Evolutionary conservation across 2,113 vertebrate genomes (phyloP).

Genomic region (Heloderma charlesbogerti): DNA sequence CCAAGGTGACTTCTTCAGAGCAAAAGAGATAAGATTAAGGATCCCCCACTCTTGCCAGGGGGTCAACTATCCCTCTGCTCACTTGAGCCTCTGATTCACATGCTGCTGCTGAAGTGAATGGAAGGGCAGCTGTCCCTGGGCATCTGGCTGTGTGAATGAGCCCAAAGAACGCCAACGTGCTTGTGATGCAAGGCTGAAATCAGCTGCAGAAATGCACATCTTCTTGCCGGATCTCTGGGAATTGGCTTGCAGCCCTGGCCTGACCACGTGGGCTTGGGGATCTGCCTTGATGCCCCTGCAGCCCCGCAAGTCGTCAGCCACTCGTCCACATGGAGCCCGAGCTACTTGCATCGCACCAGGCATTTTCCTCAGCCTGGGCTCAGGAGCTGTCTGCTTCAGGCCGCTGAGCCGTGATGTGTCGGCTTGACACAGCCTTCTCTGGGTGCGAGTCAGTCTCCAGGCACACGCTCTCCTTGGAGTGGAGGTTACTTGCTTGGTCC

Average conservation of each 20-base stretch:
- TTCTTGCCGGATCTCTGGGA: no score
- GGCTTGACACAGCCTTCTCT: fast-evolving
- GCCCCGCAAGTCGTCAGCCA: neutral
- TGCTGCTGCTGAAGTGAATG: neutral
- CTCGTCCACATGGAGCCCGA: neutral
- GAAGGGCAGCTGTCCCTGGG: neutral
- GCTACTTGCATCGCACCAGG: neutral
- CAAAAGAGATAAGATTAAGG: neutral
- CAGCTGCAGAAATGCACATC: neutral
- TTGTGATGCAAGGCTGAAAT: neutral
- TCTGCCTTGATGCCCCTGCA: neutral
- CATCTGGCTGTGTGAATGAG: no score
- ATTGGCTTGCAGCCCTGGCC: neutral
- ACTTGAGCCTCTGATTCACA: neutral
- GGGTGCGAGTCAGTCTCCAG: fast-evolving
- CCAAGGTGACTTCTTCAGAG: no score
- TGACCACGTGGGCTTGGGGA: no score
- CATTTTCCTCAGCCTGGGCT: neutral
- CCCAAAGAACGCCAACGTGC: neutral
- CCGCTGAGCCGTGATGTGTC: neutral
- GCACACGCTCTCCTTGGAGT: neutral
- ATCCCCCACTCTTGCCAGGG: neutral
- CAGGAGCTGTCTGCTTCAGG: neutral
- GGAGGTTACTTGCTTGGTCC: fast-evolving
- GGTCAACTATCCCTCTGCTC: no score